Evolutionary conservation across 2,113 vertebrate genomes (phyloP), one percentile per base, ranked within the genome.

Genomic region (Miniopterus natalensis): DNA sequence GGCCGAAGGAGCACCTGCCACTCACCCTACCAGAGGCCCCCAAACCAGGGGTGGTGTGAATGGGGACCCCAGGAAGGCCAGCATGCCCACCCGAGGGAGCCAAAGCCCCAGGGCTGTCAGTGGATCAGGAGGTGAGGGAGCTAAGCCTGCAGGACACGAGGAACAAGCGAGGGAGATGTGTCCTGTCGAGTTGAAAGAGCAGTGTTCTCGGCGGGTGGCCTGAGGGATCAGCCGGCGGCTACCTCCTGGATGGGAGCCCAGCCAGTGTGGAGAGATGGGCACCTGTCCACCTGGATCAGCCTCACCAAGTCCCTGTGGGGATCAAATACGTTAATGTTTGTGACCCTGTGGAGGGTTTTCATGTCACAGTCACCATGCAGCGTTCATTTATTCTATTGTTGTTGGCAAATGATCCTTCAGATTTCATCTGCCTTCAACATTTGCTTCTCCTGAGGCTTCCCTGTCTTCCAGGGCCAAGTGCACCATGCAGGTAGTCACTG

Each of bases 241-340:
- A 4, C 14, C 25, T 25, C 13, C 0, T 12, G 42, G 36, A 14
- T 1, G 31, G 31, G 55, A 23, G 5, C 2, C 10, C n/a, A 1
- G 13, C 36, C 40, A 0, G 27, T 3, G 0, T 18, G n/a, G 29
- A 20, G n/a, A 0, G 5, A 27, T 0, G 4, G 59, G 4, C 13
- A 3, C 47, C 27, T 23, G 10, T 1, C 6, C 2, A 23, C 29
- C 2, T 36, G 42, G 42, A 8, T 36, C 4, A 0, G 2, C 4
- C 61, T 71, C 57, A 18, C 15, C 3, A 4, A 3, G 40, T 5
- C 53, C 17, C 21, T 0, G 1, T 17, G 36, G 66, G 59, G 45
- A 14, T 49, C 29, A 13, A 2, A 61, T 6, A 10, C 13, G 31
- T 27, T 8, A 2, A 10, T 66, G 88, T 53, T 3, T 42, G 13